Percentiles rank a stretch among this genome's conserved stretches.
Conservation (phyloP, 2,113 vertebrate genomes). For the Orycteropus afer region DNA sequence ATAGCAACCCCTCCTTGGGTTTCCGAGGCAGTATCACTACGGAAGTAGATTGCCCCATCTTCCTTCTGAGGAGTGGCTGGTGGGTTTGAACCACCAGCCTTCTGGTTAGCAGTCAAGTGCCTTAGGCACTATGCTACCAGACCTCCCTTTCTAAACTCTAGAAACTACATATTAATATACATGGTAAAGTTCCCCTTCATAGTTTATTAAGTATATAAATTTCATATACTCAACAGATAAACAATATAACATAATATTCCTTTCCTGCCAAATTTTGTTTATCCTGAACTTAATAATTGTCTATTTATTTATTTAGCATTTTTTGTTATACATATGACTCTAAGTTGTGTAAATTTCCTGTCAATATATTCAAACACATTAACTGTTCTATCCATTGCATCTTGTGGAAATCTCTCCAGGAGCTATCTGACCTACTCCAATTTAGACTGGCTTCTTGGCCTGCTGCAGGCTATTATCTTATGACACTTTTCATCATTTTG, state of each 20-base stretch:
- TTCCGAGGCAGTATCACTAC: too few relatives aligned
- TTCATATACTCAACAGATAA: background rate
- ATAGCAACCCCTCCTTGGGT: too few relatives aligned
- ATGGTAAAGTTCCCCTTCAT: background rate
- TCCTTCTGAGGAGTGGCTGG: too few relatives aligned
- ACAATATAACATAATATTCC: too few relatives aligned
- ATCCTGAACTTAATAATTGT: background rate
- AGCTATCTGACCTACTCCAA: background rate
- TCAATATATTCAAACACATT: background rate
- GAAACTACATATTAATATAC: background rate
- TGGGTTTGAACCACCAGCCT: too few relatives aligned
- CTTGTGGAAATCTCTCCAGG: background rate
- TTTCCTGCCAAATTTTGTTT: background rate
- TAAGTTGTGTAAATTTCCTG: background rate
- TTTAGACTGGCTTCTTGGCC: too few relatives aligned
- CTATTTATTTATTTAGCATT: background rate
- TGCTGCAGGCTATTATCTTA: background rate
- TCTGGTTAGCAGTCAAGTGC: too few relatives aligned
- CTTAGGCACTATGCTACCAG: too few relatives aligned
- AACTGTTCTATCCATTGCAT: background rate
- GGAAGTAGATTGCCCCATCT: too few relatives aligned
- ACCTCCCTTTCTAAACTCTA: background rate
- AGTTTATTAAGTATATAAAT: too few relatives aligned
- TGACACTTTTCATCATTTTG: background rate
- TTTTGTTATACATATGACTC: too few relatives aligned